phyloP scores from a whole-genome alignment of 37 sponge, comb jelly and placozoan genomes.

The Agelas oroides region DNA sequence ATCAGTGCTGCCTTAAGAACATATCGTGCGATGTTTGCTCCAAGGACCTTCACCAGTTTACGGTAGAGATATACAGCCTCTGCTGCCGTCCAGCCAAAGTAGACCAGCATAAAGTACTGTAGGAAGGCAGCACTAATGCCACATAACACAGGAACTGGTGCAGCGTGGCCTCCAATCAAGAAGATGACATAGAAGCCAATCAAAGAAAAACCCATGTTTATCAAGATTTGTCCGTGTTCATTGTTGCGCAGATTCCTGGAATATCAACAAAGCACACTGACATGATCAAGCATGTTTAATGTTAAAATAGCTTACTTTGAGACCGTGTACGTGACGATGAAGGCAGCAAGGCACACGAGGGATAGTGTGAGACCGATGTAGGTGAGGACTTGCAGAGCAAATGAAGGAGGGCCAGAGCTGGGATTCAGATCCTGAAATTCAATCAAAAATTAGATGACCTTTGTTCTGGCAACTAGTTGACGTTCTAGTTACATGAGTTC shows the following conservation, averaged over 20 bases:
- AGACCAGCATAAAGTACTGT: conserved; percentile 74
- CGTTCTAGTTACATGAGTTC: too few relatives aligned
- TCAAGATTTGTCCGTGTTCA: conserved; percentile 42
- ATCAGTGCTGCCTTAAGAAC: conserved; percentile 28
- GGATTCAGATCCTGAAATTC: conserved; percentile 49
- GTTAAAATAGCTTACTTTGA: conserved; percentile 67
- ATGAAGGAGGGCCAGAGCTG: background rate
- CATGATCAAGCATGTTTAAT: too few relatives aligned
- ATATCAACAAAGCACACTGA: too few relatives aligned
- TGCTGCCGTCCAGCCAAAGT: conserved; percentile 64
- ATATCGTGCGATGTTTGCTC: background rate
- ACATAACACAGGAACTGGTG: conserved; percentile 38
- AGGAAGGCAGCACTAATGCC: conserved; percentile 57
- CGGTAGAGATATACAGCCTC: conserved; percentile 62
- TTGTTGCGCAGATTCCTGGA: conserved; percentile 46
- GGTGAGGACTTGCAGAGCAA: conserved; percentile 36
- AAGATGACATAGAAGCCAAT: conserved; percentile 57
- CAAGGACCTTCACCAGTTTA: conserved; percentile 58
- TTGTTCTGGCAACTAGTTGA: too few relatives aligned
- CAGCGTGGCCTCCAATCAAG: conserved; percentile 32
- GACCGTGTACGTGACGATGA: conserved; percentile 41
- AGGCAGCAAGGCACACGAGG: conserved; percentile 39
- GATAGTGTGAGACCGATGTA: conserved; percentile 66
- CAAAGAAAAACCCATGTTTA: conserved; percentile 67
- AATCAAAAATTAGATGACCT: too few relatives aligned